These are phyloP conservation scores for Leptoclinus maculatus DNA, from an alignment of 2,797 vertebrate species.

Conservation along the genomic window DNA sequence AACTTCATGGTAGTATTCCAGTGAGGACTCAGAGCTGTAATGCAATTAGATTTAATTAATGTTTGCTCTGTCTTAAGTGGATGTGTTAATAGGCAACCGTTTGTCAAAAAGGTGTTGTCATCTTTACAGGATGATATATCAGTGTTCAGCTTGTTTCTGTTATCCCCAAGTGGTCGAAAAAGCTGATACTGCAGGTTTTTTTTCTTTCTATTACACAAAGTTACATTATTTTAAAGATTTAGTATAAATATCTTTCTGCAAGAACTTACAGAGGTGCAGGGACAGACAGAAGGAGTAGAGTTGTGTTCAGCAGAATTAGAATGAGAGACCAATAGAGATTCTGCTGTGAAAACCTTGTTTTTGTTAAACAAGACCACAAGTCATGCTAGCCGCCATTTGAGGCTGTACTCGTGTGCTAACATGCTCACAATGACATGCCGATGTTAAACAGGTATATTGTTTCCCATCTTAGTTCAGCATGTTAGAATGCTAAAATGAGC, in stretches of 20 bases:
- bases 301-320: background rate
- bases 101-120: background rate
- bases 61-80: background rate
- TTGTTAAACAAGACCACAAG: background rate
- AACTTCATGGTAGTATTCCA: conserved; percentile 89
- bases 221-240: too few relatives aligned
- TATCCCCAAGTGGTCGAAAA: background rate
- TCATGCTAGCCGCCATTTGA: background rate
- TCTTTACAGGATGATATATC: too few relatives aligned
- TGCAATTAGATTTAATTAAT: background rate
- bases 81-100: background rate
- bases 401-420: background rate
- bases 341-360: background rate
- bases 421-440: background rate
- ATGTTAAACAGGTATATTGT: too few relatives aligned
- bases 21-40: conserved; percentile 85
- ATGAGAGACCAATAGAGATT: too few relatives aligned
- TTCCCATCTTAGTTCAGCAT: background rate
- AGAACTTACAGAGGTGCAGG: background rate
- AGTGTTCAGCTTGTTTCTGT: background rate
- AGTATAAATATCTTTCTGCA: background rate
- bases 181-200: background rate
- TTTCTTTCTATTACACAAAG: too few relatives aligned
- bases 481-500: background rate
- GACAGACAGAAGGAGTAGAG: background rate